Base-by-base conservation (phyloP, 1,140 invertebrate species). In the Diorhabda elongata region DNA sequence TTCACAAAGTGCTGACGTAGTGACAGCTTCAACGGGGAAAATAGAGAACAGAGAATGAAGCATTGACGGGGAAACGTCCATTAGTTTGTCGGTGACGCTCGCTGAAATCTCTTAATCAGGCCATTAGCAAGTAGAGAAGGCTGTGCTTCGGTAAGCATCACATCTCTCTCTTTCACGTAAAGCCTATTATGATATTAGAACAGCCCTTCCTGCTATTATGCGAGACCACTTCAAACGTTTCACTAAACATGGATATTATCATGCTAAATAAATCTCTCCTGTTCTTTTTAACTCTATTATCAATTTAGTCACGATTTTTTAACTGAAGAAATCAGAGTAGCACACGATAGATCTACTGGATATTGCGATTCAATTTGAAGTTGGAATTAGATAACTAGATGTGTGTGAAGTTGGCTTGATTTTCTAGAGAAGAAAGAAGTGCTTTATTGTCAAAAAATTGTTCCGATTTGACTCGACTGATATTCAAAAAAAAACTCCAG, bases 171-270 rank as follows among this genome's bases (percentile, higher is more conserved):
- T 71, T 68, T 69, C 69, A 61, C 59, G 70, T 59, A 78, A 78
- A 78, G 74, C 75, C 75, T 74, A 78, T 78, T 78, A 78, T 76
- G 74, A 76, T 77, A 78, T 77, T 77, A 74, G 69, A 52, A 74
- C 73, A 74, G 70, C 71, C 75, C 75, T 76, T 73, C 71, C 61
- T 60, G 69, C 69, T 69, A 73, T 70, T 68, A 71, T 69, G 67
- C 64, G 60, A 61, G 67, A 70, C 71, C 69, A 74, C 73, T 71
- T 70, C 66, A 72, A 72, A 70, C 45, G 61, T 64, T 67, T 68
- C 52, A 60, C 67, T 63, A 68, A 68, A 68, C 67, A 68, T 41
- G 41, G 60, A 68, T 42, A 56, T 57, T 58, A 62, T 68, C 65
- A 62, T 45, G 59, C 45, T 61, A 62, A 68, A 68, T 68, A 62